Base-by-base conservation (phyloP, 2,888 invertebrate species). In the Eurytoma californica region DNA sequence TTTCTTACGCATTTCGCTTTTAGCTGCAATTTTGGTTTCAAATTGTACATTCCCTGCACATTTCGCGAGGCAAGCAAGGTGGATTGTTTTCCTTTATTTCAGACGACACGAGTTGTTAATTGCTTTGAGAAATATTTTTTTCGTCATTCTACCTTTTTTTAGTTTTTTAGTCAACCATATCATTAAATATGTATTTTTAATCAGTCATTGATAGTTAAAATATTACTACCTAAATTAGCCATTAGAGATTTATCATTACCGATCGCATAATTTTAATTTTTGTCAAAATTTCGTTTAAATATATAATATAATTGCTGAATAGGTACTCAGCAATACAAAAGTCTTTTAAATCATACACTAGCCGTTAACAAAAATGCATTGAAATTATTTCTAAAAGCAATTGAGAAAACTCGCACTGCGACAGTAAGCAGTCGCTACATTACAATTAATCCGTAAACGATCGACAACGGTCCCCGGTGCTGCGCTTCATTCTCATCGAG, bases 401-500 rank as follows among this genome's bases (percentile, higher is more conserved):
- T 39, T 9, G 12, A 49, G 12, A 3, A 58, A 18, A 30, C 57
- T 24, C n/a, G 14, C 39, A 4, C 61, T 28, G 7, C 18, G 7
- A 51, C 3, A 63, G 49, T 58, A 63, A 60, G 30, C 51, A 60
- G 16, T 70, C 3, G 12, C 18, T 1, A 3, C 14, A 1, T 63
- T 63, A 9, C 20, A 66, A 58, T 63, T 53, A 55, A 79, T 72
- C 80, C 63, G 5, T 39, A 82, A 82, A 75, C 82, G 68, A 55
- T 69, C 24, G 16, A 72, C 39, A 72, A 3, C 47, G 13, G 78
- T 80, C 63, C 77, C 39, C 39, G 39, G 30, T 30, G 30, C 30
- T 7, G 83, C 84, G 84, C 53, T 20, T 68, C 65, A 51, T 84
- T 85, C 83, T 85, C 85, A 85, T 84, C 86, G 58, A 51, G 30